Evolutionary conservation across 2,797 vertebrate genomes (phyloP).

Genomic region (Enteromius radiatus): DNA sequence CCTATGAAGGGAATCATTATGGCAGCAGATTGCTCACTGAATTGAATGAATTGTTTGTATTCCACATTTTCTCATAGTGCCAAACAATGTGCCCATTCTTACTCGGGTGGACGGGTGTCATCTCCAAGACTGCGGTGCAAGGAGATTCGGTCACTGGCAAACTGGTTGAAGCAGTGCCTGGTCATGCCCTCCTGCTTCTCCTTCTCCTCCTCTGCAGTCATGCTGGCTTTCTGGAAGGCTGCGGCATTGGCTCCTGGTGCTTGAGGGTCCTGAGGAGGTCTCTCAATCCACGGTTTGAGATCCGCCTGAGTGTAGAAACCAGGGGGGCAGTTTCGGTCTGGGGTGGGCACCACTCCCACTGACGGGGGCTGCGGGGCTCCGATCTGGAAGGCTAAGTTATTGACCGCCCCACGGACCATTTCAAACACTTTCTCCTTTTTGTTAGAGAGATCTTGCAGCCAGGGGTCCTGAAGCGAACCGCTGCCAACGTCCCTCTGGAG

Average conservation of each 20-base stretch:
- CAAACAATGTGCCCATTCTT: conserved; percentile 69
- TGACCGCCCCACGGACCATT: conserved; percentile 86
- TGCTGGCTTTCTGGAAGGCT: conserved; percentile 78
- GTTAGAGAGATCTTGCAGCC: conserved; percentile 86
- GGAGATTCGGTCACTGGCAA: conserved; percentile 93
- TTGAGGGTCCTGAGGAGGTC: conserved; percentile 83
- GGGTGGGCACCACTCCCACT: conserved; percentile 53
- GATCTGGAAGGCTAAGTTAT: conserved; percentile 93
- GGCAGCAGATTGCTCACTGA: background rate
- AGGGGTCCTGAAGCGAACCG: conserved; percentile 77
- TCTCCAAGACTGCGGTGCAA: conserved; percentile 90
- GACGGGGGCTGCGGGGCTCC: conserved; percentile 77
- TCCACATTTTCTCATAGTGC: conserved; percentile 37
- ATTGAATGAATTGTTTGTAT: conserved; percentile 35
- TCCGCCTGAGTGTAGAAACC: conserved; percentile 86
- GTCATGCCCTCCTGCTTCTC: conserved; percentile 89
- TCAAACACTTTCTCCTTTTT: conserved; percentile 84
- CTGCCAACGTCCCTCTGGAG: conserved; percentile 81
- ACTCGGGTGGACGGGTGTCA: conserved; percentile 92
- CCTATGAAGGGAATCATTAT: conserved; percentile 22
- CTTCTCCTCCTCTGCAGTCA: conserved; percentile 82
- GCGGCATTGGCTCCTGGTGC: conserved; percentile 83
- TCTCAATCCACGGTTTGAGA: conserved; percentile 84
- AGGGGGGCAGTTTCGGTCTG: conserved; percentile 75
- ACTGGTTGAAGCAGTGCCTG: conserved; percentile 97